Base-by-base conservation (phyloP, 2,888 invertebrate genomes). In the Sphaerophoria taeniata region DNA sequence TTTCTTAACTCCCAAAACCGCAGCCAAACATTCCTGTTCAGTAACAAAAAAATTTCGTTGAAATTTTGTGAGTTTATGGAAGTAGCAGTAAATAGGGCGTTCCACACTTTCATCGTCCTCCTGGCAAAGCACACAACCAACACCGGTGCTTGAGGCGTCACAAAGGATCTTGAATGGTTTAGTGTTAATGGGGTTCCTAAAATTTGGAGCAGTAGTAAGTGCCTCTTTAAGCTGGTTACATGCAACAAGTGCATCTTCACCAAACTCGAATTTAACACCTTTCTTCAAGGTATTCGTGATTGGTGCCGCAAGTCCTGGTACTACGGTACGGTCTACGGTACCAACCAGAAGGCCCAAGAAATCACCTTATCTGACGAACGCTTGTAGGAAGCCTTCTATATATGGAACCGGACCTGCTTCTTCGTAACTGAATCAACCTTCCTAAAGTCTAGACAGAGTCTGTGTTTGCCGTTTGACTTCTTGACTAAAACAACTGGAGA, bases 381-480 rank as follows among this genome's bases (percentile, higher is more conserved):
- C 36, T 3, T 39, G 12, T 58, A 58, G 36, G n/a, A 58, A 58
- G 16, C 58, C 58, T 14, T 58, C 58, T 6, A 58, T 58, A 58
- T 58, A n/a, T n/a, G 58, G 39, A 31, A 58, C 36, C 1, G 58
- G 58, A 58, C 36, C 14, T 4, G 58, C 58, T 58, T 58, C 36
- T 58, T 58, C n/a, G 58, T 58, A 14, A 58, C 58, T 12, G 2
- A 9, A 36, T 58, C 39, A 14, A 58, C 58, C 14, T 58, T 58
- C 51, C 51, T 24, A 9, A 24, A 24, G 24, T 51, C 51, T 5
- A 51, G 24, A 9, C 51, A 51, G 9, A 51, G 51, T 16, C 51
- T 16, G 3, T 51, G 16, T 24, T 51, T 51, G 6, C 51, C 51
- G 16, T 16, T 51, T 31, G 45, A 45, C n/a, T 24, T 24, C 9